Evolutionary conservation across 2,113 vertebrate genomes (phyloP).

Genomic region (Vulpes ferrilata): DNA sequence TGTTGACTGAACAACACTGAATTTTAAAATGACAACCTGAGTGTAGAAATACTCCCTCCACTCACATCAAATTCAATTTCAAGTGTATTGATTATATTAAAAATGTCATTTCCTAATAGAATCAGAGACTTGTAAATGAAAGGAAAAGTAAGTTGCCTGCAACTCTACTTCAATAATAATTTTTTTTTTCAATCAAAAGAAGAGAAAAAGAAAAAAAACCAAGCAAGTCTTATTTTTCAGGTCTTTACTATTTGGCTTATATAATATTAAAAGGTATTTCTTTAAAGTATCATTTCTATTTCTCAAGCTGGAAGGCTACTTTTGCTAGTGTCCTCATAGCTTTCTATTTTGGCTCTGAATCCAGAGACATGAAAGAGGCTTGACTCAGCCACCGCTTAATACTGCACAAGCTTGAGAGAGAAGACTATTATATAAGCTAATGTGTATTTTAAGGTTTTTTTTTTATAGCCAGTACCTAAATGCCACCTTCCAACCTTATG

Average conservation of each 20-base stretch:
- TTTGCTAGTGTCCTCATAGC: constrained; percentile 57
- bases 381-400: constrained; percentile 79
- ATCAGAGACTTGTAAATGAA: background rate
- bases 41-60: background rate
- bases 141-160: background rate
- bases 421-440: constrained; percentile 79
- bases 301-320: constrained; percentile 69
- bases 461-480: constrained; percentile 68
- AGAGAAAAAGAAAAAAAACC: background rate
- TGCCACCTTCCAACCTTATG: constrained; percentile 66
- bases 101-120: constrained; percentile 1
- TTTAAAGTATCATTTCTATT: constrained; percentile 44
- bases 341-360: constrained; percentile 81
- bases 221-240: background rate
- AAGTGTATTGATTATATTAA: background rate
- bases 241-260: constrained; percentile 33
- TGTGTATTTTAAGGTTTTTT: constrained; percentile 80
- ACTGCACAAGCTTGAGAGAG: constrained; percentile 67
- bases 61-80: background rate
- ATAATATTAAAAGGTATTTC: constrained; percentile 66
- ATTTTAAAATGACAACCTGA: background rate
- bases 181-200: background rate
- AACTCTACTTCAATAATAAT: background rate
- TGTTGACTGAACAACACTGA: background rate
- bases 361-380: constrained; percentile 66